These are phyloP conservation scores for Dendropsophus ebraccatus DNA, from an alignment of 2,113 vertebrate genomes.

Conservation along the genomic window DNA sequence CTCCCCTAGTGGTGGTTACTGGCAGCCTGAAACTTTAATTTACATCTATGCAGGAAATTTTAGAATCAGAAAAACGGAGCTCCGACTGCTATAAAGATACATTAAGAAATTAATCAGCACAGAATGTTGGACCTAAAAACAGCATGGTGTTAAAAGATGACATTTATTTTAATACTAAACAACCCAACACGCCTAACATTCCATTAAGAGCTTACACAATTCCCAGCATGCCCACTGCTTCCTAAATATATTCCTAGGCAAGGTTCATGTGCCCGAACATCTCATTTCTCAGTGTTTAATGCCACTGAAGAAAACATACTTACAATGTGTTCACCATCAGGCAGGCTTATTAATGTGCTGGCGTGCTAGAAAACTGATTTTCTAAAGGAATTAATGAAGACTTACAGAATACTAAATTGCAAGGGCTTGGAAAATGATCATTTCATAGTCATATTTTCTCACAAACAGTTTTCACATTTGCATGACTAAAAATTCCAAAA, in stretches of 20 bases:
- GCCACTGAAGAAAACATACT: not conserved
- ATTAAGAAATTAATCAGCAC: not conserved
- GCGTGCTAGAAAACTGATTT: not conserved
- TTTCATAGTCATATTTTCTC: slow-evolving; percentile 1
- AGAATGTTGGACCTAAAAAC: not conserved
- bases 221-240: not conserved
- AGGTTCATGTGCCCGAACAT: not conserved
- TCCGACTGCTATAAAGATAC: not conserved
- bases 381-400: slow-evolving; percentile 24
- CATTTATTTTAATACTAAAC: not conserved
- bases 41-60: not conserved
- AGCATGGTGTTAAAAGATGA: not conserved
- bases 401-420: slow-evolving; percentile 10
- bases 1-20: not conserved
- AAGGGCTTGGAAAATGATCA: not conserved
- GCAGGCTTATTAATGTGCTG: not conserved
- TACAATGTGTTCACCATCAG: slow-evolving; percentile 11
- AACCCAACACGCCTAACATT: not conserved
- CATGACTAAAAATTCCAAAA: slow-evolving; percentile 20
- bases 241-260: slow-evolving; percentile 11
- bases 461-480: slow-evolving; percentile 12
- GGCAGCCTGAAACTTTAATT: not conserved
- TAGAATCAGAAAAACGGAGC: not conserved
- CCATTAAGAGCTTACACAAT: not conserved
- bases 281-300: slow-evolving; percentile 5